Percentiles rank a stretch among this genome's conserved stretches.
phyloP scores from a whole-genome alignment of 2,888 invertebrate species.

The Smittia sp. region DNA sequence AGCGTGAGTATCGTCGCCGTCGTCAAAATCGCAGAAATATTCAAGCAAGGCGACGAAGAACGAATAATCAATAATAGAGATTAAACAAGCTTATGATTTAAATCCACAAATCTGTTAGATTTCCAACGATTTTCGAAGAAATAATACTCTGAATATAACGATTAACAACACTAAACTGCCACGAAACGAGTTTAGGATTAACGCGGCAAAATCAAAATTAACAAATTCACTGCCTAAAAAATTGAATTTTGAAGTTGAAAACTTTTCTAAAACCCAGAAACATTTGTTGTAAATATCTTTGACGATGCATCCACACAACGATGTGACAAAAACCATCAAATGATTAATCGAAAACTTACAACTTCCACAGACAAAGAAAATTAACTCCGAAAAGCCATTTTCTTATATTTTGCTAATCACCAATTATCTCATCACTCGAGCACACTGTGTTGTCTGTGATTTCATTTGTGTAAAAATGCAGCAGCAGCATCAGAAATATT shows the following conservation, averaged over 20 bases:
- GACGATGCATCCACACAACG: background rate
- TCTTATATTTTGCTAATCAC: background rate
- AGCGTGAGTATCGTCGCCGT: constrained; percentile 63
- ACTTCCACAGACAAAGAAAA: background rate
- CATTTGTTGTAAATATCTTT: background rate
- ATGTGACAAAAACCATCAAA: background rate
- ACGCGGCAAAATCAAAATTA: background rate
- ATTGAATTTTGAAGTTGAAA: background rate
- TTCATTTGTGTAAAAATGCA: constrained; percentile 3
- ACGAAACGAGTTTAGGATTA: background rate
- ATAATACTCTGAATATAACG: background rate
- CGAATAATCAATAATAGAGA: constrained; percentile 10
- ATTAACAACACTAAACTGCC: constrained; percentile 8
- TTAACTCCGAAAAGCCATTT: background rate
- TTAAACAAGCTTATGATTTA: background rate
- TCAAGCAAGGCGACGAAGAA: constrained; percentile 42
- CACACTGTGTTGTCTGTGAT: background rate
- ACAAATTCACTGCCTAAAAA: constrained; percentile 1
- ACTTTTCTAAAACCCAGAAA: background rate
- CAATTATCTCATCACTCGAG: background rate
- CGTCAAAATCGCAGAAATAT: constrained; percentile 43
- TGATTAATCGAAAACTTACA: background rate
- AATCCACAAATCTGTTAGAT: background rate
- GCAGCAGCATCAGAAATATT: background rate
- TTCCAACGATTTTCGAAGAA: background rate